phyloP scores from a whole-genome alignment of 2,113 vertebrate genomes.

The Paramormyrops kingsleyae region DNA sequence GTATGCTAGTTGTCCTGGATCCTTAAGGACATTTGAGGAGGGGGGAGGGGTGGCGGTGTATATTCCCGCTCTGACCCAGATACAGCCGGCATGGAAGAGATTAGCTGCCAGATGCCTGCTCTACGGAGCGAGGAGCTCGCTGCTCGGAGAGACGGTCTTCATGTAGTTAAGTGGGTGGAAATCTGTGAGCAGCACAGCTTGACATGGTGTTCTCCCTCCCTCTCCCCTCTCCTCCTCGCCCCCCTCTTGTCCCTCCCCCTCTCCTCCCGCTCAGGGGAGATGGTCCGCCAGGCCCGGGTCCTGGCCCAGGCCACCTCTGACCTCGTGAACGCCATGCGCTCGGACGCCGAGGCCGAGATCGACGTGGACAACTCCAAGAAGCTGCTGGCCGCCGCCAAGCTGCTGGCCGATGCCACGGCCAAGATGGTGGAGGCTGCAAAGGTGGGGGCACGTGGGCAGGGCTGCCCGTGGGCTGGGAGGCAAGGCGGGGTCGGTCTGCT shows the following conservation, averaged over 20 bases:
- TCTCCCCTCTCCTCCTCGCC: too few species aligned
- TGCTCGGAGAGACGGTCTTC: neutral
- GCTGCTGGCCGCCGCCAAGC: conserved; percentile 90
- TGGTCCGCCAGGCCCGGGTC: conserved; percentile 95
- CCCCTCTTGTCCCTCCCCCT: too few species aligned
- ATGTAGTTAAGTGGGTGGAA: conserved; percentile 2
- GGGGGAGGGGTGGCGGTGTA: neutral
- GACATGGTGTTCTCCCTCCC: neutral
- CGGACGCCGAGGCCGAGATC: conserved; percentile 90
- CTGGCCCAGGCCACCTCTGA: conserved; percentile 96
- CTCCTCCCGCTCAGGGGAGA: conserved; percentile 71
- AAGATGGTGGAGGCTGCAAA: conserved; percentile 98
- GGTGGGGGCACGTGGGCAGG: conserved; percentile 54
- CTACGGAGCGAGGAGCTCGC: neutral
- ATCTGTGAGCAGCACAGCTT: neutral
- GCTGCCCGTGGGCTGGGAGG: neutral
- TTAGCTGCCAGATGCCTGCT: neutral
- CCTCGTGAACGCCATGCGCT: conserved; percentile 93
- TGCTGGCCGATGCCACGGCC: conserved; percentile 93
- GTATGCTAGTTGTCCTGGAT: neutral
- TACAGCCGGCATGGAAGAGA: neutral
- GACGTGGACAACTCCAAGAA: conserved; percentile 98
- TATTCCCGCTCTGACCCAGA: neutral
- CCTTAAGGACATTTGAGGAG: neutral
- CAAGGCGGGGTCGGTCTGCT: neutral